phyloP scores from a whole-genome alignment of 92 coral and sea anemone genomes.

The Paramuricea clavata region DNA sequence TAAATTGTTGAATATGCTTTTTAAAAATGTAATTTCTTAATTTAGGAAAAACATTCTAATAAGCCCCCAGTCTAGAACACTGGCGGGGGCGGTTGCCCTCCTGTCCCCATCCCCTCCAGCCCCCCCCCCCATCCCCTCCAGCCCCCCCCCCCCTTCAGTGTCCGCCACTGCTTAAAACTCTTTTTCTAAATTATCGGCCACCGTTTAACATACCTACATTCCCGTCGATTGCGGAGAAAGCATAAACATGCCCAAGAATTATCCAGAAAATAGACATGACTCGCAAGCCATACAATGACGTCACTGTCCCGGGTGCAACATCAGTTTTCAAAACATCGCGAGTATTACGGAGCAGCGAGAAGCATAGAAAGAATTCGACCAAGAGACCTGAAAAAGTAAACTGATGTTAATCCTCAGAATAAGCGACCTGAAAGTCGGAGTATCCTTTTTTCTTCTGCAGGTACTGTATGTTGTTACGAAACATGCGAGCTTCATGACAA shows the following conservation, averaged over 20 bases:
- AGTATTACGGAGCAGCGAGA: constrained; percentile 31
- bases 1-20: not conserved
- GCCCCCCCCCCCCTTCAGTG: no score
- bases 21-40: no score
- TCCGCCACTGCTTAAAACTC: no score
- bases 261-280: constrained; percentile 22
- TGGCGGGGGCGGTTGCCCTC: no score
- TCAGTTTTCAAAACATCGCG: constrained; percentile 21
- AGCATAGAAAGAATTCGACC: constrained; percentile 21
- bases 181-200: no score
- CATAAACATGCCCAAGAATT: not conserved
- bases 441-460: no score
- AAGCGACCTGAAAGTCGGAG: not conserved
- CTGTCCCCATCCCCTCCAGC: no score
- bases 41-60: no score
- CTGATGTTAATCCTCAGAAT: not conserved
- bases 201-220: not conserved
- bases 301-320: not conserved
- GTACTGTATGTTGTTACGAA: no score
- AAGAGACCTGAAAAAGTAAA: constrained; percentile 62
- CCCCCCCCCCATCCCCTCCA: no score
- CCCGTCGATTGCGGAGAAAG: not conserved
- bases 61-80: no score
- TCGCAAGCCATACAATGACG: constrained; percentile 19
- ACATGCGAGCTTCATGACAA: no score